phyloP scores from a whole-genome alignment of 92 coral and sea anemone genomes.

The Palythoa grandis region DNA sequence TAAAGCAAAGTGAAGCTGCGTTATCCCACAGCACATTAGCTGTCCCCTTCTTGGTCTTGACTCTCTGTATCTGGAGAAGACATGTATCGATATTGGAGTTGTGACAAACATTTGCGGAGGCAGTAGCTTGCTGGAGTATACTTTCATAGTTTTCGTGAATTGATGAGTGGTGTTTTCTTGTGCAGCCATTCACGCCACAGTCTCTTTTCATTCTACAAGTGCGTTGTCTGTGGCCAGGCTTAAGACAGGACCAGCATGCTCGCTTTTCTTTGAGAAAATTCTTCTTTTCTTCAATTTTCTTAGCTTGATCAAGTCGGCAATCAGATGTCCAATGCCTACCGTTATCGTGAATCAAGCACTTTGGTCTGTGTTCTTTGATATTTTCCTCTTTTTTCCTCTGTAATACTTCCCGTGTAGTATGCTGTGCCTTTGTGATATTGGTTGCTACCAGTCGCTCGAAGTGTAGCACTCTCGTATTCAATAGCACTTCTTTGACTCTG shows the following conservation, averaged over 20 bases:
- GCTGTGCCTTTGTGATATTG: background rate
- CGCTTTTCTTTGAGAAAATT: constrained; percentile 1
- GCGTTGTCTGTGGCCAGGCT: constrained; percentile 15
- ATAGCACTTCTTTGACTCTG: constrained; percentile 50
- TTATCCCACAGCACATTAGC: constrained; percentile 35
- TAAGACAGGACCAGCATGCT: constrained; percentile 43
- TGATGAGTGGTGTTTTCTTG: constrained; percentile 47
- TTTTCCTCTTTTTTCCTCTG: background rate
- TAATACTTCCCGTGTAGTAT: background rate
- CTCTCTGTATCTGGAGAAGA: constrained; percentile 42
- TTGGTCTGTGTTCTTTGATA: background rate
- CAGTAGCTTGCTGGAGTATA: no score
- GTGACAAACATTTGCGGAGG: background rate
- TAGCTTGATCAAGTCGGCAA: constrained; percentile 38
- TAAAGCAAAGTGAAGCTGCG: constrained; percentile 34
- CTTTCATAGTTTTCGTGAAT: constrained; percentile 35
- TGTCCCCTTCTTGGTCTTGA: constrained; percentile 21
- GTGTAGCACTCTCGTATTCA: constrained; percentile 32
- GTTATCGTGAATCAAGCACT: constrained; percentile 56
- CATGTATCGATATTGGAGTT: constrained; percentile 14
- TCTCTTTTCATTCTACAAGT: background rate
- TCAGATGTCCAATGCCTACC: constrained; percentile 41
- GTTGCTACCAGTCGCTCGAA: background rate
- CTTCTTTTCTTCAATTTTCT: background rate
- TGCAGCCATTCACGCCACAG: constrained; percentile 2